phyloP scores from a whole-genome alignment of 2,888 invertebrate species.

The Polydrusus tereticollis region DNA sequence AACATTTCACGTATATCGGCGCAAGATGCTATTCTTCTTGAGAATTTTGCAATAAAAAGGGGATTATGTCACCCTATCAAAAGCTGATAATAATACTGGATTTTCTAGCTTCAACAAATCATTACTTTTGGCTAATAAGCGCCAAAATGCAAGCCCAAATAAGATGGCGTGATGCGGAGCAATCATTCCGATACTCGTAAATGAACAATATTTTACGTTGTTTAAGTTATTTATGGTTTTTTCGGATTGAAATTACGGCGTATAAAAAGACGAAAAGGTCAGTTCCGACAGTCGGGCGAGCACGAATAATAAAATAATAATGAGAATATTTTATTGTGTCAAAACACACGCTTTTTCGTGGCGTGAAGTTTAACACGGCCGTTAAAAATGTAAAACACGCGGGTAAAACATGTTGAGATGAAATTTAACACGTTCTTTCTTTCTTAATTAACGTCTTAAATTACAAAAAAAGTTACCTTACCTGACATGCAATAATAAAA shows the following conservation, averaged over 20 bases:
- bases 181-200: slow-evolving; percentile 32
- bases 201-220: slow-evolving; percentile 23
- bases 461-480: too few species aligned
- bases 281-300: slow-evolving; percentile 30
- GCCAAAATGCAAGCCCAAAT: slow-evolving; percentile 33
- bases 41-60: neutral
- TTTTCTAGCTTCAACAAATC: slow-evolving; percentile 18
- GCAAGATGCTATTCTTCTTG: too few species aligned
- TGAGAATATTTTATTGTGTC: slow-evolving; percentile 39
- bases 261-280: slow-evolving; percentile 30
- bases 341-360: slow-evolving; percentile 28
- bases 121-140: slow-evolving; percentile 32
- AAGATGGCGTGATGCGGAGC: slow-evolving; percentile 31
- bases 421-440: neutral
- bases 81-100: slow-evolving; percentile 22
- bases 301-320: slow-evolving; percentile 35
- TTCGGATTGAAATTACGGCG: slow-evolving; percentile 26
- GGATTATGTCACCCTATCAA: neutral
- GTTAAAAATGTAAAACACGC: slow-evolving; percentile 27
- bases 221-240: slow-evolving; percentile 37
- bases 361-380: slow-evolving; percentile 20
- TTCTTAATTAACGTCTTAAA: neutral
- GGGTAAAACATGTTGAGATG: neutral
- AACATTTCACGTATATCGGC: too few species aligned
- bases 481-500: too few species aligned